Percentiles rank a stretch among this genome's conserved stretches.
These are phyloP conservation scores for Iselma pallidipennis DNA, from an alignment of 2,888 invertebrate genomes.

Conservation along the genomic window DNA sequence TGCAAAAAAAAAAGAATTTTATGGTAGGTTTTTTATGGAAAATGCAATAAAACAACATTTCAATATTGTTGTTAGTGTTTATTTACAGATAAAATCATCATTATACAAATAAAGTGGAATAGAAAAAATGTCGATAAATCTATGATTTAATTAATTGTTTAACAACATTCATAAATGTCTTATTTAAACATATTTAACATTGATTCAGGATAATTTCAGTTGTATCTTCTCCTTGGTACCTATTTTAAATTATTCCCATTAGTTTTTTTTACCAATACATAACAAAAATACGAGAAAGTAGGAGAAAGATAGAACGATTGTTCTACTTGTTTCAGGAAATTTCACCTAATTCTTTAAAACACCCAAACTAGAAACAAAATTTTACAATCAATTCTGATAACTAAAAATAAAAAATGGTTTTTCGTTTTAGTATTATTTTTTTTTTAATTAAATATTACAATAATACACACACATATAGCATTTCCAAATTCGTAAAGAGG, in stretches of 20 bases:
- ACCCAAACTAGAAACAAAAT: background rate
- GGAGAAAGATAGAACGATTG: no score
- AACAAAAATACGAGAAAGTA: no score
- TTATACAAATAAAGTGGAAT: constrained; percentile 34
- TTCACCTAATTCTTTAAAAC: no score
- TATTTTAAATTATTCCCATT: no score
- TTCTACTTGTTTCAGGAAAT: no score
- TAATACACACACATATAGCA: background rate
- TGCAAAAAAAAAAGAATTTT: no score
- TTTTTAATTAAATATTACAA: no score
- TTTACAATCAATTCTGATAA: background rate
- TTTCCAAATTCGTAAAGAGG: background rate
- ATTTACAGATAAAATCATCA: constrained; percentile 37
- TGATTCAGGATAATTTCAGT: constrained; percentile 32
- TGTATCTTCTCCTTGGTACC: no score
- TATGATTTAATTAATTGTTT: constrained; percentile 29
- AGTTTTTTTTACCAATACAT: no score
- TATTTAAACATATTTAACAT: constrained; percentile 41
- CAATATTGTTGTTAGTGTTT: constrained; percentile 27
- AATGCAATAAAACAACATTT: background rate
- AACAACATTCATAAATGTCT: constrained; percentile 41
- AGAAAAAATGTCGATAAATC: constrained; percentile 40
- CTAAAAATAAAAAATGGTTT: no score
- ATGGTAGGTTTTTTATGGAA: no score
- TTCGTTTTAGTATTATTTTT: no score